A percentile compares a stretch with the other conserved stretches of the same genome.
phyloP scores from a whole-genome alignment of 2,113 vertebrate species.

The Coptodon rendalli region DNA sequence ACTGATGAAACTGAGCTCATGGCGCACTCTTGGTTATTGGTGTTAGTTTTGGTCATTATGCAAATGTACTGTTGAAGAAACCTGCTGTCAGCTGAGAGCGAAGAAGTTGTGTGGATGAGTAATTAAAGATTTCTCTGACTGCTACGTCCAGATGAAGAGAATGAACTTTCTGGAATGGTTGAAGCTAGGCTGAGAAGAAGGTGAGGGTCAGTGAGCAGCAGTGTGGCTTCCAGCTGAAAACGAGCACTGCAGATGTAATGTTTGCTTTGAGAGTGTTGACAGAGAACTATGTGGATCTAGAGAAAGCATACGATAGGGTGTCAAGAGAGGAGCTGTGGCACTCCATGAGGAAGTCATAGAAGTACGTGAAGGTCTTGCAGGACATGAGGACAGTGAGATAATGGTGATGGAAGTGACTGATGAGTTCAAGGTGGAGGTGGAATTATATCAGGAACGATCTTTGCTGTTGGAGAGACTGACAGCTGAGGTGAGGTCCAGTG shows the following conservation, averaged over 20 bases:
- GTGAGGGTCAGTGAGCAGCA: background rate
- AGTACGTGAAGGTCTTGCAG: background rate
- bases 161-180: background rate
- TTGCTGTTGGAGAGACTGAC: background rate
- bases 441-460: background rate
- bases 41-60: background rate
- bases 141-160: background rate
- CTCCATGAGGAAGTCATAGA: background rate
- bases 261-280: background rate
- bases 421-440: background rate
- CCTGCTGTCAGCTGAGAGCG: background rate
- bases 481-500: background rate
- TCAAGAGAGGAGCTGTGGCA: background rate
- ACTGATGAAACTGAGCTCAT: background rate
- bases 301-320: background rate
- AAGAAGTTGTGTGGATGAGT: background rate
- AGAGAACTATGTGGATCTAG: background rate
- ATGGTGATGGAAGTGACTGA: background rate
- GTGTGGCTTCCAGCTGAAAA: accelerated
- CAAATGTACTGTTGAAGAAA: background rate
- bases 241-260: background rate
- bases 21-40: background rate
- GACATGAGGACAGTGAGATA: background rate
- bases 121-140: background rate
- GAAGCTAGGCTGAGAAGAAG: background rate